phyloP scores from a whole-genome alignment of 2,888 invertebrate species.

The Sarcophaga variegata region DNA sequence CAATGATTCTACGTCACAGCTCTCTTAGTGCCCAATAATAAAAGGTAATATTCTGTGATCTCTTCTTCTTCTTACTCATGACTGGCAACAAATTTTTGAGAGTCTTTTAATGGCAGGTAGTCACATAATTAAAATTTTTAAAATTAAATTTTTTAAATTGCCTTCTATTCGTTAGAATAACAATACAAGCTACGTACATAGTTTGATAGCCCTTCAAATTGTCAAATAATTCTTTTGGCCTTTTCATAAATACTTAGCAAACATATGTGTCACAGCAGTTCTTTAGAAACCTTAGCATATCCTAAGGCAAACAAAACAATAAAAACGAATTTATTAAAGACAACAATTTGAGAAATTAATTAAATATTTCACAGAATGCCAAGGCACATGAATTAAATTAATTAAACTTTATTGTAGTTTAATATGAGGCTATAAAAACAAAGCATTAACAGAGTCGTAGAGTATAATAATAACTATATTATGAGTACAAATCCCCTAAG shows the following conservation, averaged over 20 bases:
- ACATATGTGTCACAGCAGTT: not conserved
- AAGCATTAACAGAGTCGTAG: not conserved
- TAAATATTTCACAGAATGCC: not conserved
- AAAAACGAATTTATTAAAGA: not conserved
- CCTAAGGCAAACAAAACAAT: not conserved
- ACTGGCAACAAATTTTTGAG: no score
- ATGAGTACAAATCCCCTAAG: not conserved
- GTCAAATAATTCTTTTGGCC: no score
- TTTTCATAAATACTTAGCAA: not conserved
- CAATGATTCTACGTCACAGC: no score
- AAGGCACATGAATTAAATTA: not conserved
- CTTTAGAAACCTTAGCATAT: not conserved
- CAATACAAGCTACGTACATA: no score
- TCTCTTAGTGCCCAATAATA: no score
- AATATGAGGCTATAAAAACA: slow-evolving; percentile 1
- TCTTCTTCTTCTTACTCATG: no score
- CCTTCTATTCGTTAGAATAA: no score
- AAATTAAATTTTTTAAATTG: no score
- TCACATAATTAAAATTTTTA: no score
- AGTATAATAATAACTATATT: not conserved
- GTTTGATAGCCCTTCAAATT: no score
- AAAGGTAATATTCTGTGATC: no score
- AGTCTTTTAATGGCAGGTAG: no score
- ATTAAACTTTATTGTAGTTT: slow-evolving; percentile 40
- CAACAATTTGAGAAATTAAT: not conserved